phyloP scores from a whole-genome alignment of 2,797 vertebrate species.

The Alfaro cultratus region DNA sequence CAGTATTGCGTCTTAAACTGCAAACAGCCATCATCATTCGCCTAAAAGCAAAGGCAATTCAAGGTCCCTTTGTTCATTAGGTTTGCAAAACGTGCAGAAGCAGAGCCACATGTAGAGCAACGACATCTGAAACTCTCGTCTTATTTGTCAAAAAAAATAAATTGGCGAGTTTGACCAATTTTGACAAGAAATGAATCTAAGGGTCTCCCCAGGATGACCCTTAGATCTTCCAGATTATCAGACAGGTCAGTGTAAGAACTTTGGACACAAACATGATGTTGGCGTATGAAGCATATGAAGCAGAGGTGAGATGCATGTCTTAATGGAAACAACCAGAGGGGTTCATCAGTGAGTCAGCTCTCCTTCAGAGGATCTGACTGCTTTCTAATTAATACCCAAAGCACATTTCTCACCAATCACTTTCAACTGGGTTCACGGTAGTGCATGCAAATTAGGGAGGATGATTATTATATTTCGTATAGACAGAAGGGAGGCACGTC shows the following conservation, averaged over 20 bases:
- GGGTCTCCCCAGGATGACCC: background rate
- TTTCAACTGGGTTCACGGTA: background rate
- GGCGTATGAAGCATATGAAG: background rate
- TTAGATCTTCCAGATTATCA: background rate
- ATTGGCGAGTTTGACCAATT: conserved; percentile 6
- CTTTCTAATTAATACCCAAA: background rate
- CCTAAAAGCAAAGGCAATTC: background rate
- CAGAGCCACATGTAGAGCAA: background rate
- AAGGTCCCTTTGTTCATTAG: background rate
- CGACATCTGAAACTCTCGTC: background rate
- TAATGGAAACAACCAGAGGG: background rate
- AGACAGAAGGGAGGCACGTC: background rate
- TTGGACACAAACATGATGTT: conserved; percentile 1
- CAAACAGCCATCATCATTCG: background rate
- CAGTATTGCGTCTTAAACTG: background rate
- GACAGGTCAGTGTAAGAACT: background rate
- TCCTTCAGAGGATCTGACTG: background rate
- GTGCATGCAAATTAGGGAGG: background rate
- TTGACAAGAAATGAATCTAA: background rate
- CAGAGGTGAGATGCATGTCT: background rate
- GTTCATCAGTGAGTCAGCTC: no score
- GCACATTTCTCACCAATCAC: background rate
- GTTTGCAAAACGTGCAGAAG: background rate
- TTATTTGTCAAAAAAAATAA: background rate
- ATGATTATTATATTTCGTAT: background rate